Conservation (phyloP, 2,888 invertebrate genomes). For the Muscina levida region DNA sequence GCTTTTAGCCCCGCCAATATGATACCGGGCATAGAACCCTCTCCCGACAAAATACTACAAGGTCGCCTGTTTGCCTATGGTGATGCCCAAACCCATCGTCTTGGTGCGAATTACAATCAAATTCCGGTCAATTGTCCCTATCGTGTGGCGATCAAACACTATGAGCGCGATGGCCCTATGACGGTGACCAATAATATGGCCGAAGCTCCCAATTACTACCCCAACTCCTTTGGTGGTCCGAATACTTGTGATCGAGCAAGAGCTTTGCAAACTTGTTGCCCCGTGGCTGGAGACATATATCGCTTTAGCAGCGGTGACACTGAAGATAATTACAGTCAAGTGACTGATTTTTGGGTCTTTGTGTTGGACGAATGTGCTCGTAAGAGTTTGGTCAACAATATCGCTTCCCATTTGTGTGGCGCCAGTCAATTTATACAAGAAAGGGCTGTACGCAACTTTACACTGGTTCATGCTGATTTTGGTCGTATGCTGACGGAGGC, state of each 20-base stretch:
- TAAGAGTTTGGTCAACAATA: slow-evolving; percentile 87
- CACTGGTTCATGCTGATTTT: slow-evolving; percentile 88
- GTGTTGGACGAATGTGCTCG: slow-evolving; percentile 88
- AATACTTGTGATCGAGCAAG: slow-evolving; percentile 85
- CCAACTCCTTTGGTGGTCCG: slow-evolving; percentile 97
- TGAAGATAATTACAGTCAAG: slow-evolving; percentile 95
- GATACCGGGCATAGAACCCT: slow-evolving; percentile 95
- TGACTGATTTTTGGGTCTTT: slow-evolving; percentile 88
- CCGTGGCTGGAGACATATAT: slow-evolving; percentile 87
- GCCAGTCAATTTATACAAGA: slow-evolving; percentile 94
- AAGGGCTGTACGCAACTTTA: slow-evolving; percentile 91
- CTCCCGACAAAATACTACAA: slow-evolving; percentile 95
- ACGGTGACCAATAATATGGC: slow-evolving; percentile 88
- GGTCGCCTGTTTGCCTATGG: slow-evolving; percentile 93
- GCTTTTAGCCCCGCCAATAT: slow-evolving; percentile 95
- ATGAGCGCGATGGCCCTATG: slow-evolving; percentile 94
- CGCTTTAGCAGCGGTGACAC: slow-evolving; percentile 88
- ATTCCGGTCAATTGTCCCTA: slow-evolving; percentile 98
- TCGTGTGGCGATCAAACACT: slow-evolving; percentile 85
- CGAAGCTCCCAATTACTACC: slow-evolving; percentile 96
- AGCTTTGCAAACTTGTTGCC: slow-evolving; percentile 82
- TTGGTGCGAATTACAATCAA: slow-evolving; percentile 95
- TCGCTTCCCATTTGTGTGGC: slow-evolving; percentile 88
- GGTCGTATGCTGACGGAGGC: slow-evolving; percentile 87
- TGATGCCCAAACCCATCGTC: slow-evolving; percentile 94